These are phyloP conservation scores for Tribolium madens DNA, from an alignment of 1,140 invertebrate species.

Conservation along the genomic window DNA sequence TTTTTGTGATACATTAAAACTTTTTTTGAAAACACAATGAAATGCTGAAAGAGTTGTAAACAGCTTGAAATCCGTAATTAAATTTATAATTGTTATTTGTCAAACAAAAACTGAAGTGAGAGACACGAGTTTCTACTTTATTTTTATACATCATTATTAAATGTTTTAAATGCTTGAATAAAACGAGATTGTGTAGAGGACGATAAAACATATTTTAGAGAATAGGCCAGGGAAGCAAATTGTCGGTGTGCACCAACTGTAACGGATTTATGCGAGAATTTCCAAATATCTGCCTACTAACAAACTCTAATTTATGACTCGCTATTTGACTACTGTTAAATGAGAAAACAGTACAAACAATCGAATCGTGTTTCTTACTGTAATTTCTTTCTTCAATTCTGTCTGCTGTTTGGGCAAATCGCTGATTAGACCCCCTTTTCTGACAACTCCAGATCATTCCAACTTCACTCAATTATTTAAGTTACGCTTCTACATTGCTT, in stretches of 20 bases:
- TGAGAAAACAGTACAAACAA: constrained; percentile 37
- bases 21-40: constrained; percentile 4
- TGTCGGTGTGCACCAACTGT: constrained; percentile 46
- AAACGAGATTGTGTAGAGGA: constrained; percentile 28
- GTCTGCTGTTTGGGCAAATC: neutral
- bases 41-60: constrained; percentile 15
- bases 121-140: constrained; percentile 17
- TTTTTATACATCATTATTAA: constrained; percentile 42
- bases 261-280: constrained; percentile 51
- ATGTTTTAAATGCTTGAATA: constrained; percentile 33
- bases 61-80: constrained; percentile 13
- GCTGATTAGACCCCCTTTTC: constrained; percentile 14
- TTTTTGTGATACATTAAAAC: neutral
- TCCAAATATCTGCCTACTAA: constrained; percentile 51
- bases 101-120: constrained; percentile 26
- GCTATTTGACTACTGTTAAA: constrained; percentile 49
- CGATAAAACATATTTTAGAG: constrained; percentile 48
- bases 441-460: constrained; percentile 37
- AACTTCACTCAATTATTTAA: constrained; percentile 39
- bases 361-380: constrained; percentile 9
- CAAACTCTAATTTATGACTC: constrained; percentile 49
- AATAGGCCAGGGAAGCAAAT: constrained; percentile 42
- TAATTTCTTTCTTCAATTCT: constrained; percentile 35
- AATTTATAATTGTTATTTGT: constrained; percentile 29
- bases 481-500: constrained; percentile 33